phyloP scores from a whole-genome alignment of 2,888 invertebrate species.

The Crocallis elinguaria region DNA sequence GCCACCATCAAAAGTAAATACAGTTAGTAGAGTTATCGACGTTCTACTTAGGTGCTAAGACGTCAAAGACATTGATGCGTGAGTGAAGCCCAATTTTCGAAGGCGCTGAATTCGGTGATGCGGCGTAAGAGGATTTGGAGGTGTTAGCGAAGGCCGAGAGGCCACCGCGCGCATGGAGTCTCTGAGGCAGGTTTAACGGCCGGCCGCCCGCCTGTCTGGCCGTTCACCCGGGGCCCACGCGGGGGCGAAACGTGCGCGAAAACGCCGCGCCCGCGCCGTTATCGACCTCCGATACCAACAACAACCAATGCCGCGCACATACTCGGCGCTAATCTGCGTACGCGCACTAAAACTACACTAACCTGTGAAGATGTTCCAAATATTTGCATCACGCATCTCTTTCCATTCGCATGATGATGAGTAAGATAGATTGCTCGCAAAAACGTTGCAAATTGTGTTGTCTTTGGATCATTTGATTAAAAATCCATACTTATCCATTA shows the following conservation, averaged over 20 bases:
- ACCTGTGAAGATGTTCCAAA: slow-evolving; percentile 14
- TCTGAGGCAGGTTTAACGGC: slow-evolving; percentile 81
- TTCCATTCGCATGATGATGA: slow-evolving; percentile 10
- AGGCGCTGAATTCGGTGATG: slow-evolving; percentile 28
- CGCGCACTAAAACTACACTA: background rate
- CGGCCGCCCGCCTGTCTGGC: slow-evolving; percentile 81
- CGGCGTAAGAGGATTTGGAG: slow-evolving; percentile 38
- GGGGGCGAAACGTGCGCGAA: slow-evolving; percentile 78
- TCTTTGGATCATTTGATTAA: slow-evolving; percentile 3
- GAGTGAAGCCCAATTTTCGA: slow-evolving; percentile 27
- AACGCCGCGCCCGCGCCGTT: slow-evolving; percentile 79
- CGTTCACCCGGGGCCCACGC: slow-evolving; percentile 83
- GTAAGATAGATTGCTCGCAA: slow-evolving; percentile 14
- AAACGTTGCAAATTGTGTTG: slow-evolving; percentile 8
- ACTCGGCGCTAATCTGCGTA: slow-evolving; percentile 6
- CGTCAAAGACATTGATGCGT: slow-evolving; percentile 25
- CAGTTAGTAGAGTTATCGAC: slow-evolving; percentile 23
- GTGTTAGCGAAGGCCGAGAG: slow-evolving; percentile 58
- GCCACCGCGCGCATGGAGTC: slow-evolving; percentile 65
- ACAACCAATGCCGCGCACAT: slow-evolving; percentile 20
- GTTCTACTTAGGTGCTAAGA: slow-evolving; percentile 16
- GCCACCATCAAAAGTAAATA: slow-evolving; percentile 17
- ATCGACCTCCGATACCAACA: slow-evolving; percentile 44
- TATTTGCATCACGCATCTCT: slow-evolving; percentile 15
- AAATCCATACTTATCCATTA: background rate